Conservation (phyloP, 2,888 invertebrate genomes). For the Orthosia incerta region DNA sequence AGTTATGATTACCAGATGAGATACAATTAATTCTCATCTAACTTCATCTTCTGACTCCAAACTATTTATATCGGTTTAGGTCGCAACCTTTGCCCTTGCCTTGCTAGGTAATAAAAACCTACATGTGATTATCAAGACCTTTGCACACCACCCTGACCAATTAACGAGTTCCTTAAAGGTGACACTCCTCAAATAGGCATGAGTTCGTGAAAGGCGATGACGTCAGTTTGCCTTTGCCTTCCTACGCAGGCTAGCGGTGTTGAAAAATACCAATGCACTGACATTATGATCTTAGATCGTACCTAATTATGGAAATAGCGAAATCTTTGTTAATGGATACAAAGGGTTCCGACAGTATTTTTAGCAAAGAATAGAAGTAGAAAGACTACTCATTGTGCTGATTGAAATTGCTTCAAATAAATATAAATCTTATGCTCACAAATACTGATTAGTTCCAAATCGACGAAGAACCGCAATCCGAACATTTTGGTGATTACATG, state of each 20-base stretch:
- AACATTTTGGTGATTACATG: too few species aligned
- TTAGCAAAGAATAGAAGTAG: not conserved
- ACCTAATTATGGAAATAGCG: constrained; percentile 1
- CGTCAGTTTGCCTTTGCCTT: constrained; percentile 53
- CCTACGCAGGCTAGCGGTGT: constrained; percentile 37
- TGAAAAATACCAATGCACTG: constrained; percentile 29
- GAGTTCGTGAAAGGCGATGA: constrained; percentile 51
- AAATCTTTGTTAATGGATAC: not conserved
- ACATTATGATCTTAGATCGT: constrained; percentile 19
- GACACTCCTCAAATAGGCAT: constrained; percentile 51
- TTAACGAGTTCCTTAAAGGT: constrained; percentile 40
- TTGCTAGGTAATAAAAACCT: constrained; percentile 27
- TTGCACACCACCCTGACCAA: constrained; percentile 43
- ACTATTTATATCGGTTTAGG: constrained; percentile 12
- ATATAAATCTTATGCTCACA: not conserved
- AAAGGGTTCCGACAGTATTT: not conserved
- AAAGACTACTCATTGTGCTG: not conserved
- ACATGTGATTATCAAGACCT: constrained; percentile 32
- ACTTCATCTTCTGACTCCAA: not conserved
- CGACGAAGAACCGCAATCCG: too few species aligned
- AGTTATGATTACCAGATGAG: not conserved
- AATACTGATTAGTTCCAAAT: not conserved
- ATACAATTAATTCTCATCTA: constrained; percentile 20
- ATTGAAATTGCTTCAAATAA: not conserved
- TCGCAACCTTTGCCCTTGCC: constrained; percentile 8